Percentiles rank a stretch among this genome's conserved stretches.
These are phyloP conservation scores for Gallinago jamesoni DNA, from an alignment of 2,113 vertebrate genomes.

Conservation along the genomic window DNA sequence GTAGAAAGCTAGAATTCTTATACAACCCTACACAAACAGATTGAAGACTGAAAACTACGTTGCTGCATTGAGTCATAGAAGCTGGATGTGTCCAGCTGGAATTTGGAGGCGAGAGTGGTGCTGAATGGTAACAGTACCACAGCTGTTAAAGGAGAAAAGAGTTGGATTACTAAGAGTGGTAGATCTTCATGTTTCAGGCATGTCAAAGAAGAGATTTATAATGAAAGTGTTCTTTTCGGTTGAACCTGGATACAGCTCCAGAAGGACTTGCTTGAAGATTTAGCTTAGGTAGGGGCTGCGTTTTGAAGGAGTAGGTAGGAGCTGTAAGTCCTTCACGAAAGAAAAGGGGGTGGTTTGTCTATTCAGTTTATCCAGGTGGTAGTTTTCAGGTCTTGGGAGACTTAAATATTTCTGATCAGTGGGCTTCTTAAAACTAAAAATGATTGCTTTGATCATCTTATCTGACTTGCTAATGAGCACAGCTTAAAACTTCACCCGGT, in stretches of 20 bases:
- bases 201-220: not conserved
- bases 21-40: not conserved
- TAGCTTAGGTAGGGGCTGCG: not conserved
- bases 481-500: not conserved
- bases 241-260: not conserved
- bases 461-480: not conserved
- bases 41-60: not conserved
- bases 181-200: not conserved
- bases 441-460: not conserved
- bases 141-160: not conserved
- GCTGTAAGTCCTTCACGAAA: not conserved
- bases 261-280: not conserved
- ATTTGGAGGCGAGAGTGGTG: not conserved
- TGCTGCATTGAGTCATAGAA: not conserved
- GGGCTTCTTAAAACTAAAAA: not conserved
- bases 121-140: not conserved
- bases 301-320: not conserved
- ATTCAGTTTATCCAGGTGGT: not conserved
- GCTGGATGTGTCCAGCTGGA: not conserved
- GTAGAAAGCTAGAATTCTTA: not conserved
- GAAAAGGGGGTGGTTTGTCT: not conserved
- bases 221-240: accelerated
- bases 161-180: not conserved
- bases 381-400: not conserved
- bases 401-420: not conserved